Evolutionary conservation across 2,888 invertebrate species (phyloP).

Genomic region (Tipula vernalis): DNA sequence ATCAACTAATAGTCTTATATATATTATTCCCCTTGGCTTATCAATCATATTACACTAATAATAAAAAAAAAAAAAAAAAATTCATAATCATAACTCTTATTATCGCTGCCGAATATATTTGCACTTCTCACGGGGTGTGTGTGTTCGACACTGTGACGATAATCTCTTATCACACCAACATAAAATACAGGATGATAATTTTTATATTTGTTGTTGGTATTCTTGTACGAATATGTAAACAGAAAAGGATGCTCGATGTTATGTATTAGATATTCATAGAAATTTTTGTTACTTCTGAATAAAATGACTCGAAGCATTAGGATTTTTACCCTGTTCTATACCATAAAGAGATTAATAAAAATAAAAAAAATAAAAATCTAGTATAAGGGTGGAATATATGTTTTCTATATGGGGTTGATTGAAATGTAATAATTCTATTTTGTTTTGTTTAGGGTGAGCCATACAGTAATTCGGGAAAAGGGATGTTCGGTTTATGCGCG

Average conservation of each 20-base stretch:
- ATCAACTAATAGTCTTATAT: not conserved
- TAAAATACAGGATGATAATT: not conserved
- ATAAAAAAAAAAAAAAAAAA: not conserved
- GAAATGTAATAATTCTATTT: not conserved
- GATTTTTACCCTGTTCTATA: not conserved
- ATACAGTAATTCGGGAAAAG: not conserved
- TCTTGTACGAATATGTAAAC: not conserved
- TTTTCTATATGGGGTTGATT: not conserved
- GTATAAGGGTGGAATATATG: not conserved
- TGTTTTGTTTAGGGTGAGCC: not conserved
- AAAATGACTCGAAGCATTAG: not conserved
- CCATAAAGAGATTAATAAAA: not conserved
- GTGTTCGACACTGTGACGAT: not conserved
- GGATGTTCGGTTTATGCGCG: not conserved
- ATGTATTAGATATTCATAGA: not conserved
- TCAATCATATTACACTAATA: not conserved
- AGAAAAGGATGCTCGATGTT: not conserved
- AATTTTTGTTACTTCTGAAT: not conserved
- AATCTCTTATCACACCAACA: not conserved
- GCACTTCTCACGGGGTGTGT: not conserved
- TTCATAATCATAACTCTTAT: not conserved
- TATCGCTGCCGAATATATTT: not conserved
- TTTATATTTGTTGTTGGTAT: not conserved
- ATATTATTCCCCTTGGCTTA: not conserved
- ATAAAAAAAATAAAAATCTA: not conserved